phyloP scores from a whole-genome alignment of 2,888 invertebrate species.

The Eristalis pertinax region DNA sequence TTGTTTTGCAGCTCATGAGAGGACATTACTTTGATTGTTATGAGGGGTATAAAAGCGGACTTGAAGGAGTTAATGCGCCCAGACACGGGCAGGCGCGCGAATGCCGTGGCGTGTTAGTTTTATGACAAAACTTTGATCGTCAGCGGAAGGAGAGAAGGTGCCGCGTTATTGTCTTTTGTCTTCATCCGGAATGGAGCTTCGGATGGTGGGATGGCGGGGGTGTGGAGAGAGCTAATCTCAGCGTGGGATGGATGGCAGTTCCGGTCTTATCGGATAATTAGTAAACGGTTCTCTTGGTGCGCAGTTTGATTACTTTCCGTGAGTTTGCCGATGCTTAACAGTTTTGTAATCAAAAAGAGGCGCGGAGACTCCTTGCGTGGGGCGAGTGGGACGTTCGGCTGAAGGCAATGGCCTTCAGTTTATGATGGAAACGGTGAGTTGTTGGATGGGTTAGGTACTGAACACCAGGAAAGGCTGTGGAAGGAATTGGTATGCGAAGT shows the following conservation, averaged over 20 bases:
- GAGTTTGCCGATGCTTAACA: slow-evolving; percentile 7
- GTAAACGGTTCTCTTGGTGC: slow-evolving; percentile 27
- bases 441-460: too few relatives aligned
- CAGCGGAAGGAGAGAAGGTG: slow-evolving; percentile 28
- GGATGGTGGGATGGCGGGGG: not conserved
- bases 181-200: not conserved
- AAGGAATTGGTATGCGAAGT: accelerated
- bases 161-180: slow-evolving; percentile 24
- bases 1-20: slow-evolving; percentile 56
- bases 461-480: too few relatives aligned
- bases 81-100: slow-evolving; percentile 4
- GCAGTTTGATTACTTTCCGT: slow-evolving; percentile 50
- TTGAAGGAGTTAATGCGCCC: slow-evolving; percentile 47
- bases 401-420: not conserved
- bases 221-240: not conserved
- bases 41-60: slow-evolving; percentile 50
- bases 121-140: slow-evolving; percentile 53
- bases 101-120: slow-evolving; percentile 33
- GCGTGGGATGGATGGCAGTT: not conserved
- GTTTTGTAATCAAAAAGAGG: not conserved
- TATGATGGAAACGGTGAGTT: not conserved
- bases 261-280: slow-evolving; percentile 53
- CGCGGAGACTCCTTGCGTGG: not conserved
- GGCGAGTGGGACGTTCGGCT: not conserved
- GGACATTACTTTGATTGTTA: slow-evolving; percentile 68